Evolutionary conservation across 2,113 vertebrate genomes (phyloP).

Genomic region (Harpagus bidentatus): DNA sequence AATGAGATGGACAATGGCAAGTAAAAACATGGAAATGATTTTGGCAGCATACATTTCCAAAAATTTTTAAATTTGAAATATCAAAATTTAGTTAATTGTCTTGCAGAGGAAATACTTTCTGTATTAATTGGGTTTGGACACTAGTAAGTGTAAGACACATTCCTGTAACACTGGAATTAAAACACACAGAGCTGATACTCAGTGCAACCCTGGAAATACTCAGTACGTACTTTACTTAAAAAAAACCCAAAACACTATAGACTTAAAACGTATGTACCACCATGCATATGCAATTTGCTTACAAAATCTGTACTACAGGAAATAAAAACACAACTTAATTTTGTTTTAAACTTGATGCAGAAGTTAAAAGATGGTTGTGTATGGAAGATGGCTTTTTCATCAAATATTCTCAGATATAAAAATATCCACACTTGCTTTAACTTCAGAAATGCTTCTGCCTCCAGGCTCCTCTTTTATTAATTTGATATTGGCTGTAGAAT

Average conservation of each 20-base stretch:
- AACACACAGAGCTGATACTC: neutral
- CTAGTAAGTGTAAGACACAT: neutral
- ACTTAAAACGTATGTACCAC: neutral
- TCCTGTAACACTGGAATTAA: neutral
- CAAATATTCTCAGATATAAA: neutral
- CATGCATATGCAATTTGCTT: neutral
- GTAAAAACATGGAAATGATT: conserved; percentile 9
- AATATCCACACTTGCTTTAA: neutral
- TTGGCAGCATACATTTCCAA: neutral
- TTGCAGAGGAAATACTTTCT: neutral
- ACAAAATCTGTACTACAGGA: neutral
- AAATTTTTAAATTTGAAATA: neutral
- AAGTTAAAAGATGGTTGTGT: neutral
- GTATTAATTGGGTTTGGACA: neutral
- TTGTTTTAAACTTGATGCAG: neutral
- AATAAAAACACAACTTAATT: neutral
- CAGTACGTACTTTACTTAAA: neutral
- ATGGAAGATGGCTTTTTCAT: neutral
- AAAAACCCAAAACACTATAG: neutral
- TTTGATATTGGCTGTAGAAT: neutral
- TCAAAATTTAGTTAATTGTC: neutral
- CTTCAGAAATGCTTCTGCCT: neutral
- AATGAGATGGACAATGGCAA: neutral
- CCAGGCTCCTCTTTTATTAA: neutral
- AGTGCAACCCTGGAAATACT: neutral